These are phyloP conservation scores for Epicampocera succincta DNA, from an alignment of 2,888 invertebrate species.

Conservation along the genomic window DNA sequence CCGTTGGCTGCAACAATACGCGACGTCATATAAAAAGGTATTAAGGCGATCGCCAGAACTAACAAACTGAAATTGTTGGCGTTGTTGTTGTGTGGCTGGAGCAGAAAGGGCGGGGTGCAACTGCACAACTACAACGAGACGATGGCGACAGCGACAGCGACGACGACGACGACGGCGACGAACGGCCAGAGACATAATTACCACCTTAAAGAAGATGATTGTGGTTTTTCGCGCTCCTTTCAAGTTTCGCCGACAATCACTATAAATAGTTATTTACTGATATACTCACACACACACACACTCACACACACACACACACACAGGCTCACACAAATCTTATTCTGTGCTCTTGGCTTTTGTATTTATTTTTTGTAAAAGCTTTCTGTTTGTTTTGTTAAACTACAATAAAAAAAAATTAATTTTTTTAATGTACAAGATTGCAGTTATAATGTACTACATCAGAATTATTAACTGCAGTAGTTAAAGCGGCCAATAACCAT, in stretches of 20 bases:
- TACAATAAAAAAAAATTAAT: neutral
- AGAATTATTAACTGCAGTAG: slow-evolving; percentile 51
- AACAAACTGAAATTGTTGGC: slow-evolving; percentile 29
- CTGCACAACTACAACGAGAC: neutral
- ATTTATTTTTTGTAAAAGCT: neutral
- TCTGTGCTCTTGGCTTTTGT: neutral
- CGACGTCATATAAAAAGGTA: slow-evolving; percentile 31
- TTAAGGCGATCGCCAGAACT: slow-evolving; percentile 62
- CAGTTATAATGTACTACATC: slow-evolving; percentile 51
- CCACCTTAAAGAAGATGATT: slow-evolving; percentile 80
- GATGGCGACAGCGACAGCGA: neutral
- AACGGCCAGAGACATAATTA: slow-evolving; percentile 77
- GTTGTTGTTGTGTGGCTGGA: neutral
- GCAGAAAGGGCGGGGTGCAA: neutral
- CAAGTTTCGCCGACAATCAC: slow-evolving; percentile 77
- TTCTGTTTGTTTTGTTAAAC: slow-evolving; percentile 47
- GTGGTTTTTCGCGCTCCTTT: slow-evolving; percentile 77
- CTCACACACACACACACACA: slow-evolving; percentile 16
- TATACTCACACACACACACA: neutral
- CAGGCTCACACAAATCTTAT: neutral
- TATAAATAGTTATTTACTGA: slow-evolving; percentile 63
- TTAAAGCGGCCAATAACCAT: slow-evolving; percentile 53
- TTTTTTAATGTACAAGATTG: slow-evolving; percentile 42
- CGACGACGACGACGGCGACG: slow-evolving; percentile 49
- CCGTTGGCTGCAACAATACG: slow-evolving; percentile 56